A percentile compares a stretch with the other conserved stretches of the same genome.
phyloP scores from a whole-genome alignment of 2,888 invertebrate species.

The Aphodius sticticus region DNA sequence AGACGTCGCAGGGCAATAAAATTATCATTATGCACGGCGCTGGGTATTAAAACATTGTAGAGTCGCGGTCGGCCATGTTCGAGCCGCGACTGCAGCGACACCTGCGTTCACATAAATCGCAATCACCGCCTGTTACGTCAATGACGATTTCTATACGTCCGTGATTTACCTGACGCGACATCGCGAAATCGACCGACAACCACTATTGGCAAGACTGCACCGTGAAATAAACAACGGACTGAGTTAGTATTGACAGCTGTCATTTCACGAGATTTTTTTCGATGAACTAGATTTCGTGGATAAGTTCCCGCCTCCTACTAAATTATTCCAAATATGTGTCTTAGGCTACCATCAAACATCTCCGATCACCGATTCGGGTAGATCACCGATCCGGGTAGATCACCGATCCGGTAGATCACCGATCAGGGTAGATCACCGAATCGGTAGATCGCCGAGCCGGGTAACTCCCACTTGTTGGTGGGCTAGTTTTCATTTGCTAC shows the following conservation, averaged over 20 bases:
- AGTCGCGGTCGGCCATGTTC: slow-evolving; percentile 4
- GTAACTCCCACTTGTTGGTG: too few relatives aligned
- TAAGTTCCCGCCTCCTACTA: too few relatives aligned
- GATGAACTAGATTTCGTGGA: neutral
- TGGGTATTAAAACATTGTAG: neutral
- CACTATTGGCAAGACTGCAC: neutral
- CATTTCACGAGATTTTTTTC: neutral
- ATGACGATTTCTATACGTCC: slow-evolving; percentile 4
- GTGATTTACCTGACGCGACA: neutral
- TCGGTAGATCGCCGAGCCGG: too few relatives aligned
- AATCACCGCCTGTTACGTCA: neutral
- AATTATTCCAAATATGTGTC: too few relatives aligned
- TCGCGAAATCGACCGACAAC: too few relatives aligned
- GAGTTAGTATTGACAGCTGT: neutral
- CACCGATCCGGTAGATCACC: too few relatives aligned
- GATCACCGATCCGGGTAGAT: too few relatives aligned
- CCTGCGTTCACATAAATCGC: neutral
- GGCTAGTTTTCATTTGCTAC: too few relatives aligned
- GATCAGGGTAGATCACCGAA: too few relatives aligned
- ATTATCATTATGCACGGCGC: slow-evolving; percentile 41
- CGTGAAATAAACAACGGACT: neutral
- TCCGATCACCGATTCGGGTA: too few relatives aligned
- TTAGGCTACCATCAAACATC: too few relatives aligned
- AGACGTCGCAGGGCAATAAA: slow-evolving; percentile 36
- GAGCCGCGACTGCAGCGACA: neutral